Conservation (phyloP, 2,113 vertebrate species). For the Lutjanus erythropterus region DNA sequence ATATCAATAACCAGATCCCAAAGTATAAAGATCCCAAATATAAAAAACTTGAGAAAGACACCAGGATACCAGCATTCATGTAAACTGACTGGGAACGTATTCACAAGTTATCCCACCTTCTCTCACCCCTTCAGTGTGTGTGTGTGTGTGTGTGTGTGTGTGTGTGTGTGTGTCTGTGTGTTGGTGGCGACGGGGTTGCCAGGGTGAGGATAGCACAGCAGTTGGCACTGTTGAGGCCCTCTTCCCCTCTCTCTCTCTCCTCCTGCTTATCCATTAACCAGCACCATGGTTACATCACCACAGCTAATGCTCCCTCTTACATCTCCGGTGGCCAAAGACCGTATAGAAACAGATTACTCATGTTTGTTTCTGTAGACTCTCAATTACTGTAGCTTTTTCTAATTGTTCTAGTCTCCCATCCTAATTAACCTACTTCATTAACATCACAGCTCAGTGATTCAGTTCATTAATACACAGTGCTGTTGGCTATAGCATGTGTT, state of each 20-base stretch:
- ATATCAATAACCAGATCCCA: background rate
- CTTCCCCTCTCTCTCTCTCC: background rate
- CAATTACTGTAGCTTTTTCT: background rate
- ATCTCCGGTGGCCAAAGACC: slow-evolving; percentile 26
- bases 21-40: background rate
- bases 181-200: slow-evolving; percentile 38
- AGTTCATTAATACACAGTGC: slow-evolving; percentile 8
- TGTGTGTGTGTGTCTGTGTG: slow-evolving; percentile 1
- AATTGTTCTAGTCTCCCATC: too few relatives aligned
- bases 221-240: slow-evolving; percentile 38
- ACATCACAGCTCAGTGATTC: too few relatives aligned
- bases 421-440: background rate
- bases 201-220: slow-evolving; percentile 43
- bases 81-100: background rate
- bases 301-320: slow-evolving; percentile 22
- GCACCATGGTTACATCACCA: slow-evolving; percentile 58
- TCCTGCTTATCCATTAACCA: slow-evolving; percentile 62
- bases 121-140: slow-evolving; percentile 13
- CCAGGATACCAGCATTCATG: background rate
- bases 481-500: background rate
- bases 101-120: slow-evolving; percentile 1
- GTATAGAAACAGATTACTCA: slow-evolving; percentile 32
- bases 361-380: slow-evolving; percentile 5
- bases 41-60: background rate
- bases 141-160: slow-evolving; percentile 7